Conservation (phyloP, 2,797 vertebrate species). For the Sebastes ruberrimus region DNA sequence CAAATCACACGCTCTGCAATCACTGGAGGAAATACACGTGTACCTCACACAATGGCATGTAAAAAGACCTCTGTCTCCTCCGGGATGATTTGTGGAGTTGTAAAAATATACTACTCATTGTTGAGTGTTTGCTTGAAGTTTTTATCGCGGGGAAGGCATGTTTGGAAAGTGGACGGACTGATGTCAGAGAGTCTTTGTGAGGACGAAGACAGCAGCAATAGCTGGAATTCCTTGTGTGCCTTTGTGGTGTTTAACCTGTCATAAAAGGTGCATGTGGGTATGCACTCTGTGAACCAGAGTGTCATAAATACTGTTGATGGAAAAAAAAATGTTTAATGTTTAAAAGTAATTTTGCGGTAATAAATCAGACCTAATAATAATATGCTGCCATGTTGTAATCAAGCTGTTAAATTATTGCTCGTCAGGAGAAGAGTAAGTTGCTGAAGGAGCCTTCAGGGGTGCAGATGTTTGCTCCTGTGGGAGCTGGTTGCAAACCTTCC, state of each 20-base stretch:
- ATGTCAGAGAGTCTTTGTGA: constrained; percentile 41
- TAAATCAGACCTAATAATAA: not conserved
- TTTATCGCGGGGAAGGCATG: constrained; percentile 42
- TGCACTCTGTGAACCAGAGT: not conserved
- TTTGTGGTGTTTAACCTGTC: constrained; percentile 18
- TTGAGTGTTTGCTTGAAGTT: constrained; percentile 52
- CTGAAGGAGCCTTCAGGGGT: not conserved
- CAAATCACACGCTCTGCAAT: not conserved
- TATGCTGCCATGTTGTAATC: not conserved
- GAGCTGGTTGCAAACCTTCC: constrained; percentile 8
- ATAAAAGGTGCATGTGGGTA: not conserved
- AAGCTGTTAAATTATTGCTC: not conserved
- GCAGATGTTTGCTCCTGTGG: constrained; percentile 20
- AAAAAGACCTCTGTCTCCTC: not conserved
- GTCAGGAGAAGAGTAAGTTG: not conserved
- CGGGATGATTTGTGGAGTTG: constrained; percentile 30
- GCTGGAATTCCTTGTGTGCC: constrained; percentile 40
- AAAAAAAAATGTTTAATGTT: not conserved
- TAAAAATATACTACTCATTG: constrained; percentile 55
- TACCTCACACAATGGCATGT: constrained; percentile 20
- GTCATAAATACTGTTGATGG: not conserved
- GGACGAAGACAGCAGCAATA: constrained; percentile 4
- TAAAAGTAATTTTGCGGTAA: too few species aligned
- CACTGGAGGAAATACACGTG: not conserved
- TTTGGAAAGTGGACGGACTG: constrained; percentile 34